These are phyloP conservation scores for Drosophila suzukii DNA, from an alignment of 1,140 invertebrate species.

Conservation along the genomic window DNA sequence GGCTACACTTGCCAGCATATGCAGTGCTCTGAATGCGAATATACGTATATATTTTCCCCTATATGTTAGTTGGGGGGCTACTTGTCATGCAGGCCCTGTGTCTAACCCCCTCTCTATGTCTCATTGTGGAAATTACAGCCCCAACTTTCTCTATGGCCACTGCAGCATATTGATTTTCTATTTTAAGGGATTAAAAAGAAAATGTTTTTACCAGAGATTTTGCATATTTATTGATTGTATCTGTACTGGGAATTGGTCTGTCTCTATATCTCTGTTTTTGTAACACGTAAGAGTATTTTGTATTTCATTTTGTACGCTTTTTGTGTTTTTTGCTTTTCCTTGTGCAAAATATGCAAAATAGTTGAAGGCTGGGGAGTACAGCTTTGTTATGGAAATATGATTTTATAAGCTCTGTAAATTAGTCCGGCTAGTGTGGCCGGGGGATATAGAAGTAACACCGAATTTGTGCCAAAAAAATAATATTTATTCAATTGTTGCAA, in stretches of 20 bases:
- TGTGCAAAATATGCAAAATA: conserved; percentile 22
- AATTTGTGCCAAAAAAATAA: conserved; percentile 2
- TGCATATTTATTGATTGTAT: conserved; percentile 47
- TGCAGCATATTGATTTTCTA: conserved; percentile 77
- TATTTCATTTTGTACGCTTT: neutral
- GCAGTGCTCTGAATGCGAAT: conserved; percentile 22
- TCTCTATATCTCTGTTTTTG: conserved; percentile 1
- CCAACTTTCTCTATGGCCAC: conserved; percentile 19
- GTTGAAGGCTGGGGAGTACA: neutral
- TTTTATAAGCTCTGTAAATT: conserved; percentile 21
- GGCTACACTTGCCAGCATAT: conserved; percentile 73
- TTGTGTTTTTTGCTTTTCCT: neutral
- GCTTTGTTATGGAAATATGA: conserved; percentile 18
- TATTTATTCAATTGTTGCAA: conserved; percentile 8
- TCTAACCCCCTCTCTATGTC: conserved; percentile 34
- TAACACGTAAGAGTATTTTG: conserved; percentile 13
- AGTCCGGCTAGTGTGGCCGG: neutral
- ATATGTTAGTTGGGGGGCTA: conserved; percentile 23
- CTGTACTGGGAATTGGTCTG: conserved; percentile 16
- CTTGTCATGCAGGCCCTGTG: conserved; percentile 64
- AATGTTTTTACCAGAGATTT: conserved; percentile 46
- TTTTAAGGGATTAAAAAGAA: conserved; percentile 55
- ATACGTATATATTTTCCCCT: neutral
- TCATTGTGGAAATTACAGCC: conserved; percentile 46
- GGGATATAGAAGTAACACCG: neutral